These are phyloP conservation scores for Sarcoramphus papa DNA, from an alignment of 2,797 vertebrate species.

Conservation along the genomic window DNA sequence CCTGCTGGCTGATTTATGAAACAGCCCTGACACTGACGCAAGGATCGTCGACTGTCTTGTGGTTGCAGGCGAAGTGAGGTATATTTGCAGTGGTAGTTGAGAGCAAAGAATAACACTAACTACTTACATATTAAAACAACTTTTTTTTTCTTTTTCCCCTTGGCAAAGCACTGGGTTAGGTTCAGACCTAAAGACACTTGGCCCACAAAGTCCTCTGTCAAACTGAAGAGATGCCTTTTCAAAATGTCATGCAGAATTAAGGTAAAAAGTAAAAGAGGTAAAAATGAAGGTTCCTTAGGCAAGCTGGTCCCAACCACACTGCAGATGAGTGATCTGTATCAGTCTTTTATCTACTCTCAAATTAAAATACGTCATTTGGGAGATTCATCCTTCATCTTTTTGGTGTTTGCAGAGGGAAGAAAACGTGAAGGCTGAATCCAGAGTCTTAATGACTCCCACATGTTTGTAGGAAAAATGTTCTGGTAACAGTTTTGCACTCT, in stretches of 20 bases:
- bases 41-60: not conserved
- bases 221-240: not conserved
- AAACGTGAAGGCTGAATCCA: not conserved
- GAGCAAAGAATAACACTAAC: not conserved
- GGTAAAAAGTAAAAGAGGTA: not conserved
- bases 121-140: not conserved
- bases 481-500: not conserved
- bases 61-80: not conserved
- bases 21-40: not conserved
- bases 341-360: not conserved
- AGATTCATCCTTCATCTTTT: not conserved
- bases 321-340: not conserved
- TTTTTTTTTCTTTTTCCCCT: not conserved
- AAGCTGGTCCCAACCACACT: not conserved
- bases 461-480: not conserved
- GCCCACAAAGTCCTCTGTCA: not conserved
- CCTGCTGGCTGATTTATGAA: slow-evolving; percentile 34
- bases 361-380: not conserved
- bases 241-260: not conserved
- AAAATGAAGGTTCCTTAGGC: not conserved
- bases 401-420: not conserved
- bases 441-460: not conserved
- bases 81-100: not conserved
- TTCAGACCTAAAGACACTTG: not conserved
- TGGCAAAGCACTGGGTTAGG: not conserved